These are phyloP conservation scores for Montipora capricornis DNA, from an alignment of 64 coral and sea anemone genomes.

Conservation along the genomic window DNA sequence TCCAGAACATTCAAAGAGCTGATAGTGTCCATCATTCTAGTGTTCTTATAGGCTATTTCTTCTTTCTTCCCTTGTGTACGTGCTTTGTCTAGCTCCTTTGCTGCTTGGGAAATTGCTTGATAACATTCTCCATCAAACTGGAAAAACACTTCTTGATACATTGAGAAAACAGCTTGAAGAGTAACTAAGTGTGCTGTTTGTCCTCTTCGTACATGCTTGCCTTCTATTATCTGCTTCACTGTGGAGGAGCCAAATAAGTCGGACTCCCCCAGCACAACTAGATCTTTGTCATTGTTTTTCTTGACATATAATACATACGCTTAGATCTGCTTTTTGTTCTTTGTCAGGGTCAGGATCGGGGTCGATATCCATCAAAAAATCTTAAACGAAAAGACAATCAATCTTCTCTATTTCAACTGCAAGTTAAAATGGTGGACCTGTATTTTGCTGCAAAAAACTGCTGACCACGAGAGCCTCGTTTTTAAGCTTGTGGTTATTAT, in stretches of 20 bases:
- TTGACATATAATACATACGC: no score
- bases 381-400: no score
- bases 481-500: no score
- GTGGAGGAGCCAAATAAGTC: constrained; percentile 38
- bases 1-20: constrained; percentile 50
- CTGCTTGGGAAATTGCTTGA: constrained; percentile 15
- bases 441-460: no score
- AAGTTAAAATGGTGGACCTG: no score
- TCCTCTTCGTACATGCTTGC: constrained; percentile 61
- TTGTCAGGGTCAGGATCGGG: no score
- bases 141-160: constrained; percentile 58
- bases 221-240: constrained; percentile 56
- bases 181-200: constrained; percentile 30
- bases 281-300: no score
- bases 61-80: constrained; percentile 53
- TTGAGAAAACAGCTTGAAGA: constrained; percentile 35
- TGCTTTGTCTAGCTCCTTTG: constrained; percentile 31
- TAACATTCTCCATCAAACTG: not conserved
- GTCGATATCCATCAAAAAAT: no score
- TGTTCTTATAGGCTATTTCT: not conserved
- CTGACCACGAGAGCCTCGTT: no score
- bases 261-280: constrained; percentile 41
- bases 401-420: no score
- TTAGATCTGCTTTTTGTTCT: no score
- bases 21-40: constrained; percentile 15